Conservation (phyloP, 2,113 vertebrate genomes). For the Pristiophorus japonicus region DNA sequence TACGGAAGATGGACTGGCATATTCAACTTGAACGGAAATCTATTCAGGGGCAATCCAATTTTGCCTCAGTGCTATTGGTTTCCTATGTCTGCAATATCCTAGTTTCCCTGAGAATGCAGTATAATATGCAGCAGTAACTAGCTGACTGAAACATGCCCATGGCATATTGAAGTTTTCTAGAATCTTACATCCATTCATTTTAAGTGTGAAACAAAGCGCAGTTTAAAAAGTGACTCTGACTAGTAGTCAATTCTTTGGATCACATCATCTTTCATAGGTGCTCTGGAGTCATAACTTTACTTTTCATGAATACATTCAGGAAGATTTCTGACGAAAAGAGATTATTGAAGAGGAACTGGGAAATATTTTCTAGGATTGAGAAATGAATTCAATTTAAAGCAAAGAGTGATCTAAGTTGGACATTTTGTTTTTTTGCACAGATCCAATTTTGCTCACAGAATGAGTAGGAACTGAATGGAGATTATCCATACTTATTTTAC, state of each 20-base stretch:
- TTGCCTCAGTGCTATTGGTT: constrained; percentile 25
- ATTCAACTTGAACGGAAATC: constrained; percentile 15
- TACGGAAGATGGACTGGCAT: neutral
- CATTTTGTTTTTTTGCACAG: neutral
- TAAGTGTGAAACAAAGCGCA: constrained; percentile 11
- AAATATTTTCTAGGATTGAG: constrained; percentile 9
- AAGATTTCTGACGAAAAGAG: constrained; percentile 15
- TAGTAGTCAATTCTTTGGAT: neutral
- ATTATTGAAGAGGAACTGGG: neutral
- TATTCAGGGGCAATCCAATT: constrained; percentile 28
- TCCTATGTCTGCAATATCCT: neutral
- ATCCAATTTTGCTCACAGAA: neutral
- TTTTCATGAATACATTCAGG: constrained; percentile 28
- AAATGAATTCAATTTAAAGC: constrained; percentile 11
- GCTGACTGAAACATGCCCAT: constrained; percentile 17
- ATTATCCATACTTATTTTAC: neutral
- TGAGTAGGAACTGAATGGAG: neutral
- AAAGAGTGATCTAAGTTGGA: neutral
- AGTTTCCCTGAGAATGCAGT: constrained; percentile 15
- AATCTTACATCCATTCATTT: constrained; percentile 16
- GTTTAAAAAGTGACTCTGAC: constrained; percentile 15
- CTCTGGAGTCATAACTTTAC: constrained; percentile 15
- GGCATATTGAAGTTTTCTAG: constrained; percentile 29
- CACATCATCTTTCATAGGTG: constrained; percentile 8
- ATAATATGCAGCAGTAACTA: constrained; percentile 27